Percentiles rank a stretch among this genome's conserved stretches.
phyloP scores from a whole-genome alignment of 2,797 vertebrate genomes.

The Euthynnus affinis region DNA sequence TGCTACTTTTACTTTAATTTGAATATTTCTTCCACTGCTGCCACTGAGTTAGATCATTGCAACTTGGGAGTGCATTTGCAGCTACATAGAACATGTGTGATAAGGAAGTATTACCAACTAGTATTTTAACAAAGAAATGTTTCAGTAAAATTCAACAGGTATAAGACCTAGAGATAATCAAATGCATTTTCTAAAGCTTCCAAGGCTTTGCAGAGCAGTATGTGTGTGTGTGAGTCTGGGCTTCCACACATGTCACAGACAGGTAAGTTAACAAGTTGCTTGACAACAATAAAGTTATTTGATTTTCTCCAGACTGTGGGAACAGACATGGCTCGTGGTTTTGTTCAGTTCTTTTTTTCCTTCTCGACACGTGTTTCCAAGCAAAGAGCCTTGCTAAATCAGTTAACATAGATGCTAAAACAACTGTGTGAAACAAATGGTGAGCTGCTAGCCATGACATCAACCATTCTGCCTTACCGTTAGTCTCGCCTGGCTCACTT shows the following conservation, averaged over 20 bases:
- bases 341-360: neutral
- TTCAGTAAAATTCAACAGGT: neutral
- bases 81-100: neutral
- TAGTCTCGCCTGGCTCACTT: neutral
- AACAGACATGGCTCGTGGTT: neutral
- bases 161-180: accelerated
- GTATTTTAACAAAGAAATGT: too few relatives aligned
- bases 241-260: neutral
- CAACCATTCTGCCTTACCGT: conserved; percentile 28
- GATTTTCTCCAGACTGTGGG: neutral
- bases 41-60: neutral
- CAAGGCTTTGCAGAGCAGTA: neutral
- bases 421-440: conserved; percentile 1
- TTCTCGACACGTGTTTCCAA: conserved; percentile 42
- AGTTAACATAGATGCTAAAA: neutral
- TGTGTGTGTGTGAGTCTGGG: neutral
- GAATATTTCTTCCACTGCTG: neutral
- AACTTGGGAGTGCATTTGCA: neutral
- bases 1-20: neutral
- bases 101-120: neutral
- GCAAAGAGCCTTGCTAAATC: neutral
- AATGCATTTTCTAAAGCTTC: neutral
- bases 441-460: neutral
- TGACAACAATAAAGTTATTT: too few relatives aligned
- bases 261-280: neutral